Base-by-base conservation (phyloP, 2,113 vertebrate species). In the Thermophis baileyi region DNA sequence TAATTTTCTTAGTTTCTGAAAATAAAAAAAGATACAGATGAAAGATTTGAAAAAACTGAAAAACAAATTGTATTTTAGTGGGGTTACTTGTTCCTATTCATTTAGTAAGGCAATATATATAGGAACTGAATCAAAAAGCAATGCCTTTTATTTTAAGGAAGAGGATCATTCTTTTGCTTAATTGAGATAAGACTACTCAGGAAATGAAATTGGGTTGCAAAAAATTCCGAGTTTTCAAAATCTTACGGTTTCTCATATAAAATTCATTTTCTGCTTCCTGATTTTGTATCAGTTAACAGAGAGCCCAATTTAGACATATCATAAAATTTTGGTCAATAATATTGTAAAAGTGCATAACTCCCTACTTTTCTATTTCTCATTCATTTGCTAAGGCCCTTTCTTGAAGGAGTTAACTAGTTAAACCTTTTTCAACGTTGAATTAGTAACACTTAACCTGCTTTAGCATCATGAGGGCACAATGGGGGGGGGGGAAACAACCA, bases 391-490 rank as follows among this genome's bases (percentile, higher is more conserved):
- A 94, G 49, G 18, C n/a, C 49, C 7, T 44, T 81, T 22, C 74
- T 81, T 81, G 3, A 81, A 81, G 69, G 35, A 40, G 18, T 81
- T 40, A 81, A 40, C n/a, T 53, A 44, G 40, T 30, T 16, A 16
- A 53, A 69, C 12, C 44, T 35, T 94, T 92, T 90, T 92, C 94
- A 91, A 44, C 91, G 81, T 57, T 94, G 87, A 40, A 69, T 91
- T n/a, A 30, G 74, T 81, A 88, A 91, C 81, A 87, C 93, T 0
- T 22, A 93, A 90, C 55, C 93, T 49, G 86, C 1, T 89, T 94
- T 53, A 89, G 20, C 94, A 96, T 93, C 93, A 25, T 0, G 10
- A 44, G 88, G 87, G 95, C 96, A 97, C 96, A 95, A 93, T 63
- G 18, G 20, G 18, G 10, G 46, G 5, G 46, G 5, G 46, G 46